Evolutionary conservation across 2,888 invertebrate species (phyloP).

Genomic region (Lagria hirta): DNA sequence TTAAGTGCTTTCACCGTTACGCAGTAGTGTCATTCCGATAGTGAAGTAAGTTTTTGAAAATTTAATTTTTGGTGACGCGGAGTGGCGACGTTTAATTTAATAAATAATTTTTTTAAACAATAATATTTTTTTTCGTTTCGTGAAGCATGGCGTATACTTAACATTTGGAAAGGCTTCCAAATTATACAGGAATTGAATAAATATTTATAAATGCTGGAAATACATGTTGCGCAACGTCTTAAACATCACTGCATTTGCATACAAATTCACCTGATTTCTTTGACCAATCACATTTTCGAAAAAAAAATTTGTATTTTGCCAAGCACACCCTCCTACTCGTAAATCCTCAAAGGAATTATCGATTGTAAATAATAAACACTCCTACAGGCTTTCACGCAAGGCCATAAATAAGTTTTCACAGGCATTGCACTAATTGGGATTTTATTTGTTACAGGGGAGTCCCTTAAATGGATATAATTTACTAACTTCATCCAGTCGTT

Average conservation of each 20-base stretch:
- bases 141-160: constrained; percentile 15
- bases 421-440: constrained; percentile 1
- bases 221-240: constrained; percentile 23
- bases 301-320: constrained; percentile 4
- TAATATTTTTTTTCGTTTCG: too few species aligned
- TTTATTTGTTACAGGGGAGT: constrained; percentile 19
- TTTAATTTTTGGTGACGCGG: too few species aligned
- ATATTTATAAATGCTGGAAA: constrained; percentile 24
- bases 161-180: constrained; percentile 22
- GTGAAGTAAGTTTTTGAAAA: too few species aligned
- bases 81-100: too few species aligned
- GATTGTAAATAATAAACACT: constrained; percentile 14
- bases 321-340: constrained; percentile 1
- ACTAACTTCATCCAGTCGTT: not conserved
- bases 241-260: constrained; percentile 28
- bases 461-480: constrained; percentile 2
- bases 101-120: too few species aligned
- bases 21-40: too few species aligned
- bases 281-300: constrained; percentile 8
- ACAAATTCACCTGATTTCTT: constrained; percentile 28
- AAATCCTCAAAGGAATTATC: constrained; percentile 6
- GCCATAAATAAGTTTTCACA: constrained; percentile 9
- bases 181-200: constrained; percentile 27
- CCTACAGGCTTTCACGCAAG: constrained; percentile 10
- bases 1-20: constrained; percentile 23